Percentiles rank a stretch among this genome's conserved stretches.
Evolutionary conservation across 1,140 invertebrate species (phyloP).

Genomic region (Nephila pilipes): DNA sequence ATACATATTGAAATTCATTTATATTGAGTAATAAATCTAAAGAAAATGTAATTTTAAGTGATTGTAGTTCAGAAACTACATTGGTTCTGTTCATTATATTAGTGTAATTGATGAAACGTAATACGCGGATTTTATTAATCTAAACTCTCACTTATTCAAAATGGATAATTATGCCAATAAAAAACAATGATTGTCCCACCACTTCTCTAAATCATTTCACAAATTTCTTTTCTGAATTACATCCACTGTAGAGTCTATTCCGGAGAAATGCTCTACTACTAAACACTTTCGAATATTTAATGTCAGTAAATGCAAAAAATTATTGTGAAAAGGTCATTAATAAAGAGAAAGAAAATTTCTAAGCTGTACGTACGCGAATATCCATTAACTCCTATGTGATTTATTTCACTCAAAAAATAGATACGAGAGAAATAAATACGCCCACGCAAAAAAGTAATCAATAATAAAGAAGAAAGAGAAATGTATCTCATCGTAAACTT

Average conservation of each 20-base stretch:
- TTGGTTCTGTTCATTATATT: too few species aligned
- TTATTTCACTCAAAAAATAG: not conserved
- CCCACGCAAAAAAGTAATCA: constrained; percentile 17
- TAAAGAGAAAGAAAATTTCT: not conserved
- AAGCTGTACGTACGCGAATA: not conserved
- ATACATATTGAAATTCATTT: too few species aligned
- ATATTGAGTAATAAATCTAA: too few species aligned
- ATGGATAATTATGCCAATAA: too few species aligned
- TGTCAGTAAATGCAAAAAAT: not conserved
- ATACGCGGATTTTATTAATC: too few species aligned
- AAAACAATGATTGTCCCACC: not conserved
- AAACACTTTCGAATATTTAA: not conserved
- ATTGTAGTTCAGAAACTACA: too few species aligned
- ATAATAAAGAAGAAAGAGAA: constrained; percentile 25
- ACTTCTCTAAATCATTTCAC: not conserved
- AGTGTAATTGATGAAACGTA: too few species aligned
- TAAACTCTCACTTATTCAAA: too few species aligned
- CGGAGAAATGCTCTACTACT: not conserved
- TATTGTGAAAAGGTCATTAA: not conserved
- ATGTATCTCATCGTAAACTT: not conserved
- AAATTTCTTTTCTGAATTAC: not conserved
- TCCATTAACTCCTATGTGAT: not conserved
- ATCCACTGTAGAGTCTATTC: not conserved
- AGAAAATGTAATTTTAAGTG: too few species aligned
- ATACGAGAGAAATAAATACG: not conserved